Percentiles rank a stretch among this genome's conserved stretches.
Conservation (phyloP, 2,888 invertebrate genomes). For the Chalcis sispes region DNA sequence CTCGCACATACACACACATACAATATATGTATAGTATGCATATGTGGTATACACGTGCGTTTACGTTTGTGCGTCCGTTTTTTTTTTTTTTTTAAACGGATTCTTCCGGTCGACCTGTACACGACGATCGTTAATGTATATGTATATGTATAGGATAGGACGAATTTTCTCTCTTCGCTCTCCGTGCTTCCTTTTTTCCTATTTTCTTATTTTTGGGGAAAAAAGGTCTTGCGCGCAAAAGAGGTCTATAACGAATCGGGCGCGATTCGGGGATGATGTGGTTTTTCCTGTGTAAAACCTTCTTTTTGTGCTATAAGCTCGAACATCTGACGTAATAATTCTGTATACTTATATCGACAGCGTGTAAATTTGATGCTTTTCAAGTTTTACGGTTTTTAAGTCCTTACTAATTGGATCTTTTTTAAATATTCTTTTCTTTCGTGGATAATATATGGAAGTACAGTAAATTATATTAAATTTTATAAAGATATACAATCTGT, state of each 20-base stretch:
- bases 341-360: no score
- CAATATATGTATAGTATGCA: no score
- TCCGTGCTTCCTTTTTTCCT: not conserved
- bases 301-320: not conserved
- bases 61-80: not conserved
- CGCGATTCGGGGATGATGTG: not conserved
- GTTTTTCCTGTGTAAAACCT: slow-evolving; percentile 16
- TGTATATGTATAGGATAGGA: slow-evolving; percentile 10
- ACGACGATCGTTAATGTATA: not conserved
- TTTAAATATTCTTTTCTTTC: not conserved
- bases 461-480: no score
- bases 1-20: not conserved
- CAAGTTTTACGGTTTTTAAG: no score
- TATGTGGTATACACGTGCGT: not conserved
- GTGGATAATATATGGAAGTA: no score
- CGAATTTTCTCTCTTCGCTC: slow-evolving; percentile 20
- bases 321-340: slow-evolving; percentile 3
- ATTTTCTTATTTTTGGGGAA: not conserved
- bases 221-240: not conserved
- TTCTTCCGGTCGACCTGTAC: slow-evolving; percentile 53
- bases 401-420: not conserved
- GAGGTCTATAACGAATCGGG: slow-evolving; percentile 20
- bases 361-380: not conserved
- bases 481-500: not conserved
- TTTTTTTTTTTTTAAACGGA: slow-evolving; percentile 40